Percentiles rank a stretch among this genome's conserved stretches.
phyloP scores from a whole-genome alignment of 2,888 invertebrate genomes.

The Unio delphinus region DNA sequence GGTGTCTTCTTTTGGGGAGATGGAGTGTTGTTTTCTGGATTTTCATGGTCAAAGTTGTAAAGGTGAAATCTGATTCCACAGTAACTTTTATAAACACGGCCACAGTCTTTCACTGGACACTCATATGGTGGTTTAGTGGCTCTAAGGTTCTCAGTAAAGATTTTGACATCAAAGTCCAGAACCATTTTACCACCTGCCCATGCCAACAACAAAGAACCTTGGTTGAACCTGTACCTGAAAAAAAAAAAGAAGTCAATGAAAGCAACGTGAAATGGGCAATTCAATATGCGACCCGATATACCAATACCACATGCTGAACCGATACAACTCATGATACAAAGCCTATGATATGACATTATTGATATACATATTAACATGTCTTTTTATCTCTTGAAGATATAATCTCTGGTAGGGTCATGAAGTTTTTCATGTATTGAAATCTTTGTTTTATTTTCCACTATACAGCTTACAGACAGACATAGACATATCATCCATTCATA shows the following conservation, averaged over 20 bases:
- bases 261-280: too few relatives aligned
- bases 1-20: conserved; percentile 52
- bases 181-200: conserved; percentile 73
- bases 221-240: background rate
- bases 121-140: conserved; percentile 89
- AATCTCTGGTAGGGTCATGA: too few relatives aligned
- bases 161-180: conserved; percentile 88
- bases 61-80: conserved; percentile 90
- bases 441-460: too few relatives aligned
- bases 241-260: background rate
- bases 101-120: conserved; percentile 89
- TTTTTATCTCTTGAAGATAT: too few relatives aligned
- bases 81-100: conserved; percentile 88
- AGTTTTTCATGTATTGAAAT: too few relatives aligned
- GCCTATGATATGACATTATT: too few relatives aligned
- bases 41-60: conserved; percentile 88
- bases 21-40: conserved; percentile 68
- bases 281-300: too few relatives aligned
- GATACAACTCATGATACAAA: too few relatives aligned
- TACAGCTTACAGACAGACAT: too few relatives aligned
- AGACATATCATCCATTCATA: too few relatives aligned
- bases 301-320: too few relatives aligned
- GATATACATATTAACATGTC: too few relatives aligned
- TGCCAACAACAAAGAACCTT: background rate
- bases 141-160: conserved; percentile 86